Evolutionary conservation across 2,888 invertebrate species (phyloP).

Genomic region (Netelia virgata): DNA sequence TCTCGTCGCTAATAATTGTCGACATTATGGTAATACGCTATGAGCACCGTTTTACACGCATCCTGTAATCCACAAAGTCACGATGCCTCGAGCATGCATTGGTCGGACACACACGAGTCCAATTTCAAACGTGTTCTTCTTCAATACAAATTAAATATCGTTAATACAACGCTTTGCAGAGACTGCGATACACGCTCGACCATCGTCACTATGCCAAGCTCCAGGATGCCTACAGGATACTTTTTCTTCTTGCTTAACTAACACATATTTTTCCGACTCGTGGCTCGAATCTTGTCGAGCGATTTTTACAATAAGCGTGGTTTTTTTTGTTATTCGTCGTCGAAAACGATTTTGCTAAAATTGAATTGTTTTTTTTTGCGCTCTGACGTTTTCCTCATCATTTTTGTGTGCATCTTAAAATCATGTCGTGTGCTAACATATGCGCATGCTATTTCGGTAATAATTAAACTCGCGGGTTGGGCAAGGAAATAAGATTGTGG

Average conservation of each 20-base stretch:
- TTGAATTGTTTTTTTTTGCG: constrained; percentile 4
- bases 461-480: constrained; percentile 47
- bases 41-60: constrained; percentile 30
- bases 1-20: constrained; percentile 10
- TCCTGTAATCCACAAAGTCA: too few species aligned
- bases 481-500: constrained; percentile 55
- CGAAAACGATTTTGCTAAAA: constrained; percentile 42
- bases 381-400: background rate
- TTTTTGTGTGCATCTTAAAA: constrained; percentile 20
- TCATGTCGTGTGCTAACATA: constrained; percentile 26
- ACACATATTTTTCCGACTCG: constrained; percentile 7
- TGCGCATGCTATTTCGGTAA: constrained; percentile 31
- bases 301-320: constrained; percentile 14
- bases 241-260: constrained; percentile 14
- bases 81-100: too few species aligned
- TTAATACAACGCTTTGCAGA: too few species aligned
- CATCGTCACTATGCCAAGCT: too few species aligned
- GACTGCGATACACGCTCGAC: too few species aligned
- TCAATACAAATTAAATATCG: too few species aligned
- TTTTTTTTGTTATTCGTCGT: constrained; percentile 19
- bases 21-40: constrained; percentile 34
- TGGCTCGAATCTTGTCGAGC: constrained; percentile 40
- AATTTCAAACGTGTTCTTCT: too few species aligned
- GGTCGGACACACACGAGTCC: too few species aligned
- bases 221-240: background rate